phyloP scores from a whole-genome alignment of 2,888 invertebrate species.

The Hedychridium roseum region DNA sequence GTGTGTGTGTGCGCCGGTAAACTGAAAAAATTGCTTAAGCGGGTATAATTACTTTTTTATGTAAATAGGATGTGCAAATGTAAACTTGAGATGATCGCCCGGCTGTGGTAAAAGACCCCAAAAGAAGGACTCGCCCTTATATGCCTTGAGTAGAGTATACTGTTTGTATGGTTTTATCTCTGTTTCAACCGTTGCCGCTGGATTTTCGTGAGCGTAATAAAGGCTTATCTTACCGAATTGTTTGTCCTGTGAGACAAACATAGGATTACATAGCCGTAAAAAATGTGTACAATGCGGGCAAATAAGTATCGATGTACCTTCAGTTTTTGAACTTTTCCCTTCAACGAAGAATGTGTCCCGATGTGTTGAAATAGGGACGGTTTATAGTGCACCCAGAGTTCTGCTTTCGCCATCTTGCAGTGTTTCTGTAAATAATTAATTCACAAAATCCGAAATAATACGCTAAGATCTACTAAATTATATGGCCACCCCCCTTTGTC shows the following conservation, averaged over 20 bases:
- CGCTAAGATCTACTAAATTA: constrained; percentile 4
- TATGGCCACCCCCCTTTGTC: too few relatives aligned
- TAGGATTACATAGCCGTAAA: constrained; percentile 6
- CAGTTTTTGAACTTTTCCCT: constrained; percentile 94
- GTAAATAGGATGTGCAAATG: constrained; percentile 76
- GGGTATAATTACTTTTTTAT: constrained; percentile 70
- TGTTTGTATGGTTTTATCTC: constrained; percentile 83
- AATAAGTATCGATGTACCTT: constrained; percentile 70
- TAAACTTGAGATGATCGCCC: constrained; percentile 82
- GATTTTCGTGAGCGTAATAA: constrained; percentile 83
- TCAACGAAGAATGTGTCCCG: constrained; percentile 92
- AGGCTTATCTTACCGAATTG: constrained; percentile 85
- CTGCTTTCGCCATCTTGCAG: constrained; percentile 79
- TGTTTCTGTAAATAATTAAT: constrained; percentile 72
- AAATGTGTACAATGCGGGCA: not conserved
- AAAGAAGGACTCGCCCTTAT: constrained; percentile 87
- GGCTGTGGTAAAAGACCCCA: constrained; percentile 89
- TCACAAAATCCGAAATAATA: constrained; percentile 9
- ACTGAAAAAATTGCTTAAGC: not conserved
- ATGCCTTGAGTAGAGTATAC: constrained; percentile 81
- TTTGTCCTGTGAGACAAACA: constrained; percentile 71
- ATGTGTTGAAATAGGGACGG: constrained; percentile 95
- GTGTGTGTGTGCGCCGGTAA: not conserved
- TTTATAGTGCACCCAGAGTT: constrained; percentile 85
- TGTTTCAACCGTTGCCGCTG: constrained; percentile 74